Conservation (phyloP, 2,113 vertebrate species). For the Apodemus sylvaticus region DNA sequence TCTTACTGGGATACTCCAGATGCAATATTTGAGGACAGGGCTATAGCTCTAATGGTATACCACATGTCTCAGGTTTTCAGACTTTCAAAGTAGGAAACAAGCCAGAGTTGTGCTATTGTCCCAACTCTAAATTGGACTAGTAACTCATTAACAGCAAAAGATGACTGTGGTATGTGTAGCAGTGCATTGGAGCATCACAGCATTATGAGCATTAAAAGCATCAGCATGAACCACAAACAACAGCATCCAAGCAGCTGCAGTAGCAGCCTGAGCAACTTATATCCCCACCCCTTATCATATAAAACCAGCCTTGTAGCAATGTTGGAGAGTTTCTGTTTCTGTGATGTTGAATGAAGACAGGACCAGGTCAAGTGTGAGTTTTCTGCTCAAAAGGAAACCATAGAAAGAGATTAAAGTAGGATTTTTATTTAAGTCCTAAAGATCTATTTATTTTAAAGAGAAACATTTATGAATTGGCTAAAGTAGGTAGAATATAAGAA, state of each 20-base stretch:
- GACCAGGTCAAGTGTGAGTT: not conserved
- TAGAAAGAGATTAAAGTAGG: not conserved
- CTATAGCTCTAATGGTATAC: not conserved
- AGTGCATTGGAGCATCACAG: not conserved
- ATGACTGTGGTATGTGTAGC: not conserved
- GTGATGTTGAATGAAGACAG: not conserved
- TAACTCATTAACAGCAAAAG: not conserved
- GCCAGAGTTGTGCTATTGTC: not conserved
- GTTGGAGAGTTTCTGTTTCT: not conserved
- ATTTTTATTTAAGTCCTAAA: not conserved
- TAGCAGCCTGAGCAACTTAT: not conserved
- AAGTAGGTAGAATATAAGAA: not conserved
- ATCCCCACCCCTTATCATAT: not conserved
- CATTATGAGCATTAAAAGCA: not conserved
- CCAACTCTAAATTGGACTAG: conserved; percentile 3
- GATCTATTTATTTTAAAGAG: conserved; percentile 33
- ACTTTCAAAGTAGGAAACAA: not conserved
- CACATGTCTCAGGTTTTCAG: not conserved
- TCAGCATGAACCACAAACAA: not conserved
- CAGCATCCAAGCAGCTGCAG: not conserved
- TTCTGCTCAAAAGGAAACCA: not conserved
- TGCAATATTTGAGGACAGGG: not conserved
- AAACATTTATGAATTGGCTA: conserved; percentile 28
- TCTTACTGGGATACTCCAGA: not conserved
- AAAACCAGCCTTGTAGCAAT: not conserved